phyloP scores from a whole-genome alignment of 35 echinoderm and acorn worm species.

The Hemicentrotus pulcherrimus region DNA sequence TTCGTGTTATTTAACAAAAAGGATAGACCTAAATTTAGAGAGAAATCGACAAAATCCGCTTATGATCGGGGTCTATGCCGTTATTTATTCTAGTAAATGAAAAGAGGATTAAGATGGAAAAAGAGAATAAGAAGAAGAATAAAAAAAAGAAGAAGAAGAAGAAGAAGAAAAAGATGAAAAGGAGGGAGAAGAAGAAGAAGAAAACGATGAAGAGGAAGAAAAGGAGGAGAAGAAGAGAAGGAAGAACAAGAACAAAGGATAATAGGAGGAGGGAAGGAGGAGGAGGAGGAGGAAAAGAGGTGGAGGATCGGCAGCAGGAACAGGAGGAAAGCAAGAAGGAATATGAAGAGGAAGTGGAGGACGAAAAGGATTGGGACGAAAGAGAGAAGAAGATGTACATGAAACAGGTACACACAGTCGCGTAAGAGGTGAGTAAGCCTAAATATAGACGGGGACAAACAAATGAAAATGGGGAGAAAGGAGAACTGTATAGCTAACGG shows the following conservation, averaged over 20 bases:
- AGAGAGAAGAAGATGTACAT: background rate
- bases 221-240: background rate
- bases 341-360: background rate
- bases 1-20: background rate
- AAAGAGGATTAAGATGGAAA: background rate
- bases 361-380: background rate
- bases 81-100: background rate
- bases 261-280: background rate
- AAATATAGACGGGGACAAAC: no score
- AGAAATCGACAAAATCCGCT: background rate
- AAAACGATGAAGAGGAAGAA: conserved; percentile 12
- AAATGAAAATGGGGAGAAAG: no score
- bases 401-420: background rate
- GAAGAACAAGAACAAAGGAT: background rate
- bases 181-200: background rate
- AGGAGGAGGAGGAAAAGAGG: background rate
- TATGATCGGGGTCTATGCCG: no score
- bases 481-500: background rate
- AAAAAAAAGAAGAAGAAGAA: background rate
- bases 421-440: no score
- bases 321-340: background rate
- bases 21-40: background rate
- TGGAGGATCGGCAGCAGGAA: background rate
- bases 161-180: background rate
- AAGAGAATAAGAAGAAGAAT: background rate